Evolutionary conservation across 2,888 invertebrate species (phyloP).

Genomic region (Drosophila incognita): DNA sequence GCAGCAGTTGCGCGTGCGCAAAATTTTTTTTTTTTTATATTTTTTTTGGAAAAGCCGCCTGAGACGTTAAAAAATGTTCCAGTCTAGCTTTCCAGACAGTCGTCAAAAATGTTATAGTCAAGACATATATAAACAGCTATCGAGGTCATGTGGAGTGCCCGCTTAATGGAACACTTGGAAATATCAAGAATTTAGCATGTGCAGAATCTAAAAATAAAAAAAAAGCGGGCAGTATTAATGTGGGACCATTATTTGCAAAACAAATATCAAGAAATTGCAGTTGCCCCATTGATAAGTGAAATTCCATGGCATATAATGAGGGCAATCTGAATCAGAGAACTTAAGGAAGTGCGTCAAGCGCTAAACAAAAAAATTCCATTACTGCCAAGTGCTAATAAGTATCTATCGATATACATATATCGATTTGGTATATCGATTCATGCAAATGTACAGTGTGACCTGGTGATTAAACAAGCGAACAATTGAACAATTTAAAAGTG

Average conservation of each 20-base stretch:
- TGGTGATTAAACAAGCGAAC: slow-evolving; percentile 21
- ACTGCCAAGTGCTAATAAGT: slow-evolving; percentile 5
- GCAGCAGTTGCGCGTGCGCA: slow-evolving; percentile 44
- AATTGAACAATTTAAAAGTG: slow-evolving; percentile 12
- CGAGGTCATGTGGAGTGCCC: not conserved
- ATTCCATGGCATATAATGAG: not conserved
- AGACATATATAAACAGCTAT: not conserved
- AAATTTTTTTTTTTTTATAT: not conserved
- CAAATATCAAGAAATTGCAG: not conserved
- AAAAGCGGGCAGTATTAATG: not conserved
- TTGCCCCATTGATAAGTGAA: not conserved
- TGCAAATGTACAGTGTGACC: slow-evolving; percentile 22
- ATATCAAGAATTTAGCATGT: not conserved
- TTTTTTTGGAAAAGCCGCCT: slow-evolving; percentile 26
- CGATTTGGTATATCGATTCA: slow-evolving; percentile 1
- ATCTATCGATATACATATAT: not conserved
- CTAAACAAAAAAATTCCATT: not conserved
- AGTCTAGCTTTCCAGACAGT: not conserved
- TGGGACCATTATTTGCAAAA: not conserved
- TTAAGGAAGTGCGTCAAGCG: not conserved
- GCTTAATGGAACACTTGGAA: not conserved
- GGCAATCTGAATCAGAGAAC: slow-evolving; percentile 9
- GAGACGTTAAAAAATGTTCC: not conserved
- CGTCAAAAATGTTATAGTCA: not conserved
- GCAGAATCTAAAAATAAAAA: not conserved